A percentile compares a stretch with the other conserved stretches of the same genome.
Conservation (phyloP, 2,888 invertebrate genomes). For the Caenorhabditis doughertyi region DNA sequence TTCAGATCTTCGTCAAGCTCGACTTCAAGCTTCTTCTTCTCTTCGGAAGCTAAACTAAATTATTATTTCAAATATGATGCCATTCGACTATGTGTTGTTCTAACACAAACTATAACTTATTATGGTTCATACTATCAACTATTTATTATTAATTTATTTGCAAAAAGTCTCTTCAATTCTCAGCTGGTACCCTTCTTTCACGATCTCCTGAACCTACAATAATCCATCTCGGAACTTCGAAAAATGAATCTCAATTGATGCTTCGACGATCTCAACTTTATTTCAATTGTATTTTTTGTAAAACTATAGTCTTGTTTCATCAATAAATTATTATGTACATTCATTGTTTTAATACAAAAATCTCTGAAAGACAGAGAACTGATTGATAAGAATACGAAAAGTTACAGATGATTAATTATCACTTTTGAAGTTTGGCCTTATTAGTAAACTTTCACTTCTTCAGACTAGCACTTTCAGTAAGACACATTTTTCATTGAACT, state of each 20-base stretch:
- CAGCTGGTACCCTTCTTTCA: background rate
- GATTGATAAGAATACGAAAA: slow-evolving; percentile 19
- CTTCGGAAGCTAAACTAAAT: background rate
- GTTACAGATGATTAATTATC: background rate
- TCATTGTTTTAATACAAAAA: background rate
- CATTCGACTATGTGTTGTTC: slow-evolving; percentile 14
- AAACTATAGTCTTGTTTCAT: background rate
- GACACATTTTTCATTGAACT: no score
- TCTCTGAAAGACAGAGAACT: slow-evolving; percentile 7
- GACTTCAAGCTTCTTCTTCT: slow-evolving; percentile 10
- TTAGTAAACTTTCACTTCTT: background rate
- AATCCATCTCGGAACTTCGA: background rate
- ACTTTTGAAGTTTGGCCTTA: slow-evolving; percentile 8
- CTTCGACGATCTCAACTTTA: slow-evolving; percentile 22
- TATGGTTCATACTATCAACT: no score
- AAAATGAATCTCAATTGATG: slow-evolving; percentile 7
- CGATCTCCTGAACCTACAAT: slow-evolving; percentile 8
- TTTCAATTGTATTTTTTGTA: background rate
- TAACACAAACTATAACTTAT: background rate
- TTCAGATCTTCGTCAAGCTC: slow-evolving; percentile 6
- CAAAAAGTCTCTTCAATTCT: background rate
- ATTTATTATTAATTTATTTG: slow-evolving; percentile 20
- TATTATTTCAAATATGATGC: background rate
- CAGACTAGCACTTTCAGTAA: no score
- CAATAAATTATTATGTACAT: background rate